Evolutionary conservation across 2,888 invertebrate species (phyloP), one percentile per base, ranked within the genome.

Genomic region (Tricholauxania praeusta): DNA sequence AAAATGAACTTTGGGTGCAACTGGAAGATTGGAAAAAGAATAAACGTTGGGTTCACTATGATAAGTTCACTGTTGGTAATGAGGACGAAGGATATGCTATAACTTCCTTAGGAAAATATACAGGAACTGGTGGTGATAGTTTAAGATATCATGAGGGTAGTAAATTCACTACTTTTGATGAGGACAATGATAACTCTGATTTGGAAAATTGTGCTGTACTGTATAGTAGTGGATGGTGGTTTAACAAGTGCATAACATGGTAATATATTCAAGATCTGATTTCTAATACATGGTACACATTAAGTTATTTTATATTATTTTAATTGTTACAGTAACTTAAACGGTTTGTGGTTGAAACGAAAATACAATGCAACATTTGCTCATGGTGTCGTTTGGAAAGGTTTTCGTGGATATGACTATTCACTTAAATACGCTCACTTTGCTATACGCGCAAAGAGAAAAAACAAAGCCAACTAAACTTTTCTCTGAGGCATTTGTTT

Each of bases 211-310:
- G 76, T 66, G 76, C 76, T 1, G 62, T 53, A 17, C 2, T 14
- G 3, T 76, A 63, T 22, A 51, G 70, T 15, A 71, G 74, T 2
- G 74, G 71, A 48, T 76, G 76, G 76, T 76, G 76, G 76, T 76
- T 69, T 47, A 53, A 73, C 12, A 72, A 66, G 28, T 76, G 76
- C 49, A 60, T 68, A 15, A 52, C 72, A 1, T 74, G 76, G 76
- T 76, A 71, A 22, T 3, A 28, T 3, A 22, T 14, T n/a, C 39
- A 5, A 59, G 32, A 59, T 39, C 10, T 39, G 10, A 39, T 39
- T 1, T 7, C 10, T 6, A 39, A 39, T 1, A 39, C n/a, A n/a
- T n/a, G n/a, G n/a, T n/a, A n/a, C 10, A 39, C 10, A 10, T 39
- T 8, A 8, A 10, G 6, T 39, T 3, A 39, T 4, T 39, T 39